phyloP scores from a whole-genome alignment of 2,113 vertebrate genomes.

The Pao palembangensis region DNA sequence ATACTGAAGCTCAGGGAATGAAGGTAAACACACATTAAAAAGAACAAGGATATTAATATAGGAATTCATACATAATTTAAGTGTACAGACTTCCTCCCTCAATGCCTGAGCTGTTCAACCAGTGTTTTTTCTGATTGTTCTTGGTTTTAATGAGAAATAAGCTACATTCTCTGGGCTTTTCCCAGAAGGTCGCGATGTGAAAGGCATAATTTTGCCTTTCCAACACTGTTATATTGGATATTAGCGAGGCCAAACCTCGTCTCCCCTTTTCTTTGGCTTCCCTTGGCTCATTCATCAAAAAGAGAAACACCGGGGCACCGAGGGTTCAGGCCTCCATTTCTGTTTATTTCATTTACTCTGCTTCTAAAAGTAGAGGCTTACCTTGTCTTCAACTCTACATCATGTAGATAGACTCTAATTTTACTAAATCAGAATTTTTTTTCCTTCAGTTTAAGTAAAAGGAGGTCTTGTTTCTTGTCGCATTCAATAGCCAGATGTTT shows the following conservation, averaged over 20 bases:
- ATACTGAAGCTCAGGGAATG: conserved; percentile 18
- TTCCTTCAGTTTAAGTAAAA: conserved; percentile 14
- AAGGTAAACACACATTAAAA: conserved; percentile 37
- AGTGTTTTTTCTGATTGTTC: conserved; percentile 32
- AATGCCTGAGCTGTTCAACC: conserved; percentile 15
- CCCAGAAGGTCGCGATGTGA: conserved; percentile 44
- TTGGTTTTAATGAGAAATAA: conserved; percentile 53
- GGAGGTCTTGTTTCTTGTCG: conserved; percentile 6
- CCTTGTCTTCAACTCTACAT: not conserved
- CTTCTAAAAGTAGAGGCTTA: too few species aligned
- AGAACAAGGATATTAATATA: conserved; percentile 27
- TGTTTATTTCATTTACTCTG: conserved; percentile 68
- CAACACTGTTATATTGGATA: conserved; percentile 54
- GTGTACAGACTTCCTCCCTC: conserved; percentile 10
- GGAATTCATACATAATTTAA: conserved; percentile 1
- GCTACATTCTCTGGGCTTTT: conserved; percentile 61
- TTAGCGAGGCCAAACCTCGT: conserved; percentile 50
- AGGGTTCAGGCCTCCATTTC: conserved; percentile 65
- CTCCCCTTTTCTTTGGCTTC: conserved; percentile 34
- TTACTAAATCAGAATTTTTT: not conserved
- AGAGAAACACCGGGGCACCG: conserved; percentile 61
- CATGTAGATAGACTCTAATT: not conserved
- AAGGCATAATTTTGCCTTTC: conserved; percentile 59
- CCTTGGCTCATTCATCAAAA: conserved; percentile 62
- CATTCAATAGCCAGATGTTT: conserved; percentile 37